Conservation (phyloP, 2,113 vertebrate genomes). For the Amia ocellicauda region DNA sequence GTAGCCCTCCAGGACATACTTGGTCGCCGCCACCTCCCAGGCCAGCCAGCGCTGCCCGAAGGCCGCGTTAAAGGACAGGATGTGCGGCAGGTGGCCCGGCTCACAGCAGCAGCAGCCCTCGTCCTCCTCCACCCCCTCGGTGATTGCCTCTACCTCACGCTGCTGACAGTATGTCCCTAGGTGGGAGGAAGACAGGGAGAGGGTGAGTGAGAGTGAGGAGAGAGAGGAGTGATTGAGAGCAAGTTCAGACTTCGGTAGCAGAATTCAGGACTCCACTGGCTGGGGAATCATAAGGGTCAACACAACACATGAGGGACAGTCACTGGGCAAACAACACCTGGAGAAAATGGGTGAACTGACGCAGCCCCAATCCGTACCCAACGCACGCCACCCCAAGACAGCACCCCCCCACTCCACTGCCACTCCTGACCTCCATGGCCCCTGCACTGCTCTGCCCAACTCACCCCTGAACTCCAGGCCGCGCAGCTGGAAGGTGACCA, state of each 20-base stretch:
- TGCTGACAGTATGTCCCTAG: conserved; percentile 88
- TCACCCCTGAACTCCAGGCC: conserved; percentile 87
- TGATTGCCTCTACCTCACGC: conserved; percentile 89
- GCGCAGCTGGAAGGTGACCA: conserved; percentile 87
- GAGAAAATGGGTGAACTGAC: fast-evolving
- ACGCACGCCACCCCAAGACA: not conserved
- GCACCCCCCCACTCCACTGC: too few relatives aligned
- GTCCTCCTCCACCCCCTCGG: conserved; percentile 86
- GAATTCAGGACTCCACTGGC: too few relatives aligned
- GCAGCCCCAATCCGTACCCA: not conserved
- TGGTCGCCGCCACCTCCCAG: conserved; percentile 87
- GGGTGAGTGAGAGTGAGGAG: not conserved
- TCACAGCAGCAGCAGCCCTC: conserved; percentile 91
- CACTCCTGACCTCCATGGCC: too few relatives aligned
- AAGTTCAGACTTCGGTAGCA: too few relatives aligned
- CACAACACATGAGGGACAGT: too few relatives aligned
- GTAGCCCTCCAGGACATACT: conserved; percentile 87
- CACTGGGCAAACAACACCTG: not conserved
- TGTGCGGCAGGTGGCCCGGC: conserved; percentile 81
- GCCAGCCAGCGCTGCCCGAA: conserved; percentile 92
- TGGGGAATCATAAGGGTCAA: too few relatives aligned
- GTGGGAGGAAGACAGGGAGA: not conserved
- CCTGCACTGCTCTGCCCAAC: too few relatives aligned
- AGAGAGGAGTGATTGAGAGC: too few relatives aligned
- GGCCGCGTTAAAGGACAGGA: conserved; percentile 85